Evolutionary conservation across 37 sponge, comb jelly and placozoan genomes (phyloP).

Genomic region (Tethya wilhelma): DNA sequence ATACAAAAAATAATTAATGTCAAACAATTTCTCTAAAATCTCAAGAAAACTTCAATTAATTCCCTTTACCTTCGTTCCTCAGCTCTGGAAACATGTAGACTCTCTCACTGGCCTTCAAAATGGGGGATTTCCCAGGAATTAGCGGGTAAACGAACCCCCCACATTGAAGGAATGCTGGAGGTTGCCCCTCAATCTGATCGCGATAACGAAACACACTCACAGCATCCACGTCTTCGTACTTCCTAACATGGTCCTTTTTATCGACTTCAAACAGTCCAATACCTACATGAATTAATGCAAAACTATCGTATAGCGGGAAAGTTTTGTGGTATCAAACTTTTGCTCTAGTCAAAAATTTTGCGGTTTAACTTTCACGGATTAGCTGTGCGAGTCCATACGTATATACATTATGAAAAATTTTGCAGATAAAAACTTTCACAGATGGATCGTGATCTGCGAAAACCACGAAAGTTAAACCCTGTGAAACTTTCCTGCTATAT

Average conservation of each 20-base stretch:
- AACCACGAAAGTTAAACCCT: too few relatives aligned
- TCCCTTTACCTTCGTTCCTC: conserved; percentile 36
- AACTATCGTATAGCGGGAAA: too few relatives aligned
- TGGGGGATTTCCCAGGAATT: conserved; percentile 66
- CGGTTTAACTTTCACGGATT: too few relatives aligned
- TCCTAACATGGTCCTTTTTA: conserved; percentile 48
- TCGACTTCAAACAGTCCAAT: conserved; percentile 64
- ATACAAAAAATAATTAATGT: not conserved
- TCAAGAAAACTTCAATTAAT: too few relatives aligned
- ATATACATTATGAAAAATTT: too few relatives aligned
- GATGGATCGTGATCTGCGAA: too few relatives aligned
- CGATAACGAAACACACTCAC: conserved; percentile 60
- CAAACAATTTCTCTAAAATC: not conserved
- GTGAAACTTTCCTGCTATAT: too few relatives aligned
- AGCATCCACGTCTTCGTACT: conserved; percentile 59
- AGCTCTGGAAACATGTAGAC: conserved; percentile 79
- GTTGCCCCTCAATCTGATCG: conserved; percentile 54
- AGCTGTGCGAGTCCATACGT: too few relatives aligned
- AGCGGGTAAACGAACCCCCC: conserved; percentile 78
- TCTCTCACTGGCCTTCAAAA: conserved; percentile 45
- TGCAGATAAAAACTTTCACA: too few relatives aligned
- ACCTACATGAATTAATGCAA: too few relatives aligned
- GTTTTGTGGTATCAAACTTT: too few relatives aligned
- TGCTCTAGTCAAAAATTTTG: too few relatives aligned
- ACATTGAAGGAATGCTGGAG: conserved; percentile 83